Conservation (phyloP, 2,888 invertebrate genomes). For the Micropterix aruncella region DNA sequence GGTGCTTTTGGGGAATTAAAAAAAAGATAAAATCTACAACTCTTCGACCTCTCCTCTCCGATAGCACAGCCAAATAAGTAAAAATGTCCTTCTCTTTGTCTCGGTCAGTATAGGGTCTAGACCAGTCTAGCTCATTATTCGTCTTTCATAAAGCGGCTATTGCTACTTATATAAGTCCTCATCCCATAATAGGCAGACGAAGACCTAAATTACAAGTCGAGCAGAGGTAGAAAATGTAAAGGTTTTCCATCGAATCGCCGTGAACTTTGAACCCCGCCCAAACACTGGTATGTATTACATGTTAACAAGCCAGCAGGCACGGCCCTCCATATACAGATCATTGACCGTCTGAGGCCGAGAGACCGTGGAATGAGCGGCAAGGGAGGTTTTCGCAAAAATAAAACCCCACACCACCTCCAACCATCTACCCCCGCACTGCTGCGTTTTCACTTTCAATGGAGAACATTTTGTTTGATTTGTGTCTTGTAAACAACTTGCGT, state of each 20-base stretch:
- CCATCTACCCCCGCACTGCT: neutral
- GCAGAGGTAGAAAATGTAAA: neutral
- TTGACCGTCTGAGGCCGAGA: constrained; percentile 9
- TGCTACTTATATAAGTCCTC: too few relatives aligned
- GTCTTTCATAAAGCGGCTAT: too few relatives aligned
- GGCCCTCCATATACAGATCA: constrained; percentile 4
- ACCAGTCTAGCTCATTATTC: too few relatives aligned
- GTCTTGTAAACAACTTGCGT: neutral
- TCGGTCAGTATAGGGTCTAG: too few relatives aligned
- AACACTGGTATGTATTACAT: neutral
- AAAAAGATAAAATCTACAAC: too few relatives aligned
- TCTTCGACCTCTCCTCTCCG: too few relatives aligned
- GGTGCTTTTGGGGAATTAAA: too few relatives aligned
- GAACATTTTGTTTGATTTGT: neutral
- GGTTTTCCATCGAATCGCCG: neutral
- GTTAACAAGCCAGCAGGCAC: neutral
- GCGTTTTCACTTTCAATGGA: neutral
- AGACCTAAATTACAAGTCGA: neutral
- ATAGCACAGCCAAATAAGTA: too few relatives aligned
- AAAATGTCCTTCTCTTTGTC: too few relatives aligned
- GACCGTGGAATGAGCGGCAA: neutral
- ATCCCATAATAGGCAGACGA: too few relatives aligned
- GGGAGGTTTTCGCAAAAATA: neutral
- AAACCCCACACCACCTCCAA: neutral
- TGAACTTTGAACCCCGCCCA: neutral